Conservation (phyloP, 92 coral and sea anemone genomes). For the Porites cylindrica region DNA sequence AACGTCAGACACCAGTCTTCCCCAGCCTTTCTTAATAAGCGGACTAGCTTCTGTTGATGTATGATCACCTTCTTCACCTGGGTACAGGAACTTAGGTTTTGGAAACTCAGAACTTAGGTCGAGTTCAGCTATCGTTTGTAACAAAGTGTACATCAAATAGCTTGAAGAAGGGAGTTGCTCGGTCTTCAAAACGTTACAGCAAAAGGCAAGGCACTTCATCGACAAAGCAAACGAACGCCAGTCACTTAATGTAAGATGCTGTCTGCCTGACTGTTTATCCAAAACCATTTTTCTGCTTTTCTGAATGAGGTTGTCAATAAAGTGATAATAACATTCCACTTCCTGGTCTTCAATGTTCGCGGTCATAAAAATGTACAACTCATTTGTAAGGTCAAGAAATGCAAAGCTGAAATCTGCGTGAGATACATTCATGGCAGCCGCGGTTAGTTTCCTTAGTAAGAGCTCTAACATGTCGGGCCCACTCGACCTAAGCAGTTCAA, state of each 20-base stretch:
- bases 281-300: conserved; percentile 7
- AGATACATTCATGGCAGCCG: not conserved
- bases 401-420: not conserved
- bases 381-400: conserved; percentile 32
- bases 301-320: conserved; percentile 32
- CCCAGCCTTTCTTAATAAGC: conserved; percentile 69
- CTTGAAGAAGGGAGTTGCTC: conserved; percentile 11
- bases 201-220: conserved; percentile 46
- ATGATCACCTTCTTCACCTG: conserved; percentile 11
- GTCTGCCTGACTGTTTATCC: conserved; percentile 40
- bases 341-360: conserved; percentile 1
- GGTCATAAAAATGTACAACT: conserved; percentile 23
- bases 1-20: conserved; percentile 72
- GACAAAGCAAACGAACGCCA: conserved; percentile 44
- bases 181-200: conserved; percentile 33
- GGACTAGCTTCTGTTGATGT: conserved; percentile 13
- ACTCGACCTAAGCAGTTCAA: conserved; percentile 10
- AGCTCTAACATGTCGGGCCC: conserved; percentile 50
- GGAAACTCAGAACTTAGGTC: conserved; percentile 59
- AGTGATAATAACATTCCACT: conserved; percentile 30
- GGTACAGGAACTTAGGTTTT: conserved; percentile 45
- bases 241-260: conserved; percentile 25
- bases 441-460: conserved; percentile 55
- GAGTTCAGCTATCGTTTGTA: conserved; percentile 39
- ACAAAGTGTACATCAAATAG: conserved; percentile 3